Evolutionary conservation across 2,888 invertebrate species (phyloP).

Genomic region (Ectobius pallidus): DNA sequence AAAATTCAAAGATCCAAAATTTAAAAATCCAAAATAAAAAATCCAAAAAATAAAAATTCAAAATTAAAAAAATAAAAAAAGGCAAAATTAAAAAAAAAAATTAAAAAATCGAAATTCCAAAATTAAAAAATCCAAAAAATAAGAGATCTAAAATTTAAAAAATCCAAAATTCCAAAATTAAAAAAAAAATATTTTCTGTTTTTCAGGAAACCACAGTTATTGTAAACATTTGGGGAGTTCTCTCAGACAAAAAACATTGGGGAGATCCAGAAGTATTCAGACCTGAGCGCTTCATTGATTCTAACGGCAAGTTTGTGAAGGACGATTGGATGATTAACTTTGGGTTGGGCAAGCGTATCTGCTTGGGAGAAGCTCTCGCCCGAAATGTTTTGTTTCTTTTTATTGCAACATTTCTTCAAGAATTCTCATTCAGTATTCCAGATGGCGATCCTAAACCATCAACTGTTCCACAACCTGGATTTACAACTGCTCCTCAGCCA

Average conservation of each 20-base stretch:
- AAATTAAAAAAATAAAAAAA: no score
- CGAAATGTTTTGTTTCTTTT: slow-evolving; percentile 42
- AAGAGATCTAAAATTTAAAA: no score
- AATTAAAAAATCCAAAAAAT: no score
- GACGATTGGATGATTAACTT: slow-evolving; percentile 42
- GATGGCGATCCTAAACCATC: slow-evolving; percentile 37
- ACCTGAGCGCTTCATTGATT: slow-evolving; percentile 43
- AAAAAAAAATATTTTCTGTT: no score
- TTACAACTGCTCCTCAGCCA: slow-evolving; percentile 42
- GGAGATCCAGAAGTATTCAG: slow-evolving; percentile 44
- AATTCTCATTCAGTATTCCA: slow-evolving; percentile 41
- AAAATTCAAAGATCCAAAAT: no score
- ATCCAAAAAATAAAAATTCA: no score
- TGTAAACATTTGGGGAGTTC: slow-evolving; percentile 38
- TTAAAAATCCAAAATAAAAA: no score
- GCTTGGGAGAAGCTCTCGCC: slow-evolving; percentile 44
- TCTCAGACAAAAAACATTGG: slow-evolving; percentile 42
- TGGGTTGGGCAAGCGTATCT: slow-evolving; percentile 43
- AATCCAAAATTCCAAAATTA: no score
- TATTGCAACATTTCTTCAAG: slow-evolving; percentile 43
- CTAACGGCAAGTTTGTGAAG: slow-evolving; percentile 39
- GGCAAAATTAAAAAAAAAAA: no score
- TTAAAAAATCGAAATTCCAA: no score
- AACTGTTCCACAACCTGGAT: slow-evolving; percentile 38
- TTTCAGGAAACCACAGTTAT: slow-evolving; percentile 41